A percentile compares a stretch with the other conserved stretches of the same genome.
phyloP scores from a whole-genome alignment of 2,888 invertebrate genomes.

The Anthoptus insignis region DNA sequence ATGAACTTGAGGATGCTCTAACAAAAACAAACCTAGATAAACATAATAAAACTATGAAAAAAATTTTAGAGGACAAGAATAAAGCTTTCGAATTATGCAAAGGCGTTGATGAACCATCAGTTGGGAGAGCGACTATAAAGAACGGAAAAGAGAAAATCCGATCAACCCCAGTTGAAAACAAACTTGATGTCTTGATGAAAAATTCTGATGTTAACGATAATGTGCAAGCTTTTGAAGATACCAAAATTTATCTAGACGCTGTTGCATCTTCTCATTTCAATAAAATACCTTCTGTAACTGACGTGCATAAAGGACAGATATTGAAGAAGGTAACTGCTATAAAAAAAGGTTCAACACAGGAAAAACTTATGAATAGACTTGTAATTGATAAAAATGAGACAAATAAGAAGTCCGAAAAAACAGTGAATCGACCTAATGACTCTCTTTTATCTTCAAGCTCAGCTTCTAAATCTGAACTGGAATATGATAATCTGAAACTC shows the following conservation, averaged over 20 bases:
- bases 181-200: slow-evolving; percentile 17
- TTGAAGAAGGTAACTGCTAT: slow-evolving; percentile 17
- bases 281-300: slow-evolving; percentile 18
- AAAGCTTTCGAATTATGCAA: slow-evolving; percentile 64
- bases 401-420: background rate
- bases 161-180: slow-evolving; percentile 16
- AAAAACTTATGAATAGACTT: slow-evolving; percentile 16
- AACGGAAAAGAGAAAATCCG: slow-evolving; percentile 2
- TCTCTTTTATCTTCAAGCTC: background rate
- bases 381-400: too few species aligned
- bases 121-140: slow-evolving; percentile 56
- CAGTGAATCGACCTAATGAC: background rate
- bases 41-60: slow-evolving; percentile 45
- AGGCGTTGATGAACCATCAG: slow-evolving; percentile 61
- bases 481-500: background rate
- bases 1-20: slow-evolving; percentile 54
- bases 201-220: slow-evolving; percentile 31
- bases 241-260: slow-evolving; percentile 11
- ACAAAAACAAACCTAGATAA: slow-evolving; percentile 53
- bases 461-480: background rate
- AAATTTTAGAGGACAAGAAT: slow-evolving; percentile 57
- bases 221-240: slow-evolving; percentile 21
- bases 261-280: slow-evolving; percentile 3
- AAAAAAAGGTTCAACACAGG: slow-evolving; percentile 23
- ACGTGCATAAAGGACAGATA: slow-evolving; percentile 35